Conservation (phyloP, 2,113 vertebrate genomes). For the Varanus salvator region DNA sequence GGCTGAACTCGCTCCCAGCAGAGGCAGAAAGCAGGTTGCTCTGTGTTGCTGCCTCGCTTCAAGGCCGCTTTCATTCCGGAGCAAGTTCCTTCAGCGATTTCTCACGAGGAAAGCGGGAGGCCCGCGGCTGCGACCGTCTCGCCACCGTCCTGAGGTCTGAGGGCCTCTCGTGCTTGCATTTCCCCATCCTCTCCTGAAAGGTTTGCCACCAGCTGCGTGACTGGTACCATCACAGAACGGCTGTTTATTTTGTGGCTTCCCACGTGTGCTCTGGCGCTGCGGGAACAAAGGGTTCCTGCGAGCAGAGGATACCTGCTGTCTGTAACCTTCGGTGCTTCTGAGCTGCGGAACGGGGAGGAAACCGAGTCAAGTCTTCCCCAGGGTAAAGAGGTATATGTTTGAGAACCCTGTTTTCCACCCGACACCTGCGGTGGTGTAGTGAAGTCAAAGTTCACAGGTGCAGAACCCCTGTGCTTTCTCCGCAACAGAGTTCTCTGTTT, state of each 20-base stretch:
- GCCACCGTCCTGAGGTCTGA: not conserved
- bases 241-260: not conserved
- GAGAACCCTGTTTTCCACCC: no score
- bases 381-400: no score
- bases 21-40: not conserved
- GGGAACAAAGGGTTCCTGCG: not conserved
- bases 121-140: not conserved
- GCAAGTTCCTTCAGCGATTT: not conserved
- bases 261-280: not conserved
- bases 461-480: no score
- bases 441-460: no score
- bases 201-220: not conserved
- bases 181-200: not conserved
- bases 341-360: not conserved
- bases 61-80: no score
- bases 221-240: not conserved
- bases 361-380: not conserved
- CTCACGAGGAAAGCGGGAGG: no score
- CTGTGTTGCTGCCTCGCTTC: no score
- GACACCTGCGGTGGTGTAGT: no score
- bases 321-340: not conserved
- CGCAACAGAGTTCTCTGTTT: no score
- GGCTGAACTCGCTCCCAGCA: not conserved
- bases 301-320: not conserved
- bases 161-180: not conserved